phyloP scores from a whole-genome alignment of 64 coral and sea anemone species.

The Catalaphyllia jardinei region DNA sequence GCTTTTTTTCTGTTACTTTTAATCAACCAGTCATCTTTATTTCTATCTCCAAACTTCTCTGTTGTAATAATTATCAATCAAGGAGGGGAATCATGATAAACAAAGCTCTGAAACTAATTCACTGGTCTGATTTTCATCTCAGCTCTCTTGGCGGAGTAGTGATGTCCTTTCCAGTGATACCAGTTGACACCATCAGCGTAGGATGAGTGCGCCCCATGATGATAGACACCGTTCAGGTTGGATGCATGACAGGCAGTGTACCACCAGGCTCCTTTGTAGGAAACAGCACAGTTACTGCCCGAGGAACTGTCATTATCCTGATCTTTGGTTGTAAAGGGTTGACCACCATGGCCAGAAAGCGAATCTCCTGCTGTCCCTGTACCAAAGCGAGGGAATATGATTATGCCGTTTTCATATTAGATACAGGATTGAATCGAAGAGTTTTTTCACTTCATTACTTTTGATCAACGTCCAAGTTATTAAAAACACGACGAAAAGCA shows the following conservation, averaged over 20 bases:
- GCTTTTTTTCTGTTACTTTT: not conserved
- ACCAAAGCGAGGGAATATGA: not conserved
- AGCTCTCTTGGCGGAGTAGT: slow-evolving; percentile 36
- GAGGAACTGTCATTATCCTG: slow-evolving; percentile 29
- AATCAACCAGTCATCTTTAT: not conserved
- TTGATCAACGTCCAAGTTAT: too few relatives aligned
- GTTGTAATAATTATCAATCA: not conserved
- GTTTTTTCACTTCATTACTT: too few relatives aligned
- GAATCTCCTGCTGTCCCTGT: slow-evolving; percentile 52
- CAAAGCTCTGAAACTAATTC: not conserved
- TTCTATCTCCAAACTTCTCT: not conserved
- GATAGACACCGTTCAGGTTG: slow-evolving; percentile 42
- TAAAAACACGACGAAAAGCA: too few relatives aligned
- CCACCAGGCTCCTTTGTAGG: slow-evolving; percentile 48
- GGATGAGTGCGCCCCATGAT: not conserved
- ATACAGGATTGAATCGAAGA: too few relatives aligned
- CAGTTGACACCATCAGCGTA: slow-evolving; percentile 28
- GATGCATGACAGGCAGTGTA: slow-evolving; percentile 23
- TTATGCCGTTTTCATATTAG: not conserved
- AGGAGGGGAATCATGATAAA: not conserved
- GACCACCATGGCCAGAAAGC: not conserved
- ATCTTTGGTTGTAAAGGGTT: slow-evolving; percentile 41
- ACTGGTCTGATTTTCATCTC: slow-evolving; percentile 53
- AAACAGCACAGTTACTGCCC: not conserved
- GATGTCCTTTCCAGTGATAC: slow-evolving; percentile 20